Conservation (phyloP, 2,888 invertebrate genomes). For the Chrysotoxum bicinctum region DNA sequence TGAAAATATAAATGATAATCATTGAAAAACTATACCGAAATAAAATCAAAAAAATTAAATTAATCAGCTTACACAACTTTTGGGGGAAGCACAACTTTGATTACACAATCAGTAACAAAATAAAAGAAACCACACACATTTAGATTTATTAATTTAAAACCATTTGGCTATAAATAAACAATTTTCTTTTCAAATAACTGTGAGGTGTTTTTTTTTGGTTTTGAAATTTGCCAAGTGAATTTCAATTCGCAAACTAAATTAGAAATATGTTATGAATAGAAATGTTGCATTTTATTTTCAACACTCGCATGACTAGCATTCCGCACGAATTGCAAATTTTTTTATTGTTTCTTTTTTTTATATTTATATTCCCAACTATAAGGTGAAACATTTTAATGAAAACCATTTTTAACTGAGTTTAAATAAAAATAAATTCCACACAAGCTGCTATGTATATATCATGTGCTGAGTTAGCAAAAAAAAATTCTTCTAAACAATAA, state of each 20-base stretch:
- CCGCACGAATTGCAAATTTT: background rate
- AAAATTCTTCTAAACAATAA: background rate
- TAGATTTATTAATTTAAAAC: background rate
- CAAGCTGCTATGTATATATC: background rate
- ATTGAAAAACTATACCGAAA: too few relatives aligned
- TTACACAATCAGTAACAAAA: background rate
- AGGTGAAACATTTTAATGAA: conserved; percentile 17
- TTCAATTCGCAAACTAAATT: background rate
- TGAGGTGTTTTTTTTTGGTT: background rate
- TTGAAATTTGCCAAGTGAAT: background rate
- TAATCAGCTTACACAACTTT: too few relatives aligned
- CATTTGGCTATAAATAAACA: background rate
- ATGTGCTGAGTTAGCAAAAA: background rate
- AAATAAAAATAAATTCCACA: conserved; percentile 3
- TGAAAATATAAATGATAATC: too few relatives aligned
- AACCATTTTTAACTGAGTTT: background rate
- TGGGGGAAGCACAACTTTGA: too few relatives aligned
- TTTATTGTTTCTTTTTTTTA: background rate
- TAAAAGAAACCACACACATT: background rate
- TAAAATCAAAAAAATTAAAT: too few relatives aligned
- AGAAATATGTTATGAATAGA: conserved; percentile 1
- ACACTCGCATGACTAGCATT: conserved; percentile 4
- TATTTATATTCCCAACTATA: background rate
- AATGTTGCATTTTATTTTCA: conserved; percentile 2
- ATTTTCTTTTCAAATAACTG: background rate